Evolutionary conservation across 2,888 invertebrate species (phyloP).

Genomic region (Polyommatus icarus): DNA sequence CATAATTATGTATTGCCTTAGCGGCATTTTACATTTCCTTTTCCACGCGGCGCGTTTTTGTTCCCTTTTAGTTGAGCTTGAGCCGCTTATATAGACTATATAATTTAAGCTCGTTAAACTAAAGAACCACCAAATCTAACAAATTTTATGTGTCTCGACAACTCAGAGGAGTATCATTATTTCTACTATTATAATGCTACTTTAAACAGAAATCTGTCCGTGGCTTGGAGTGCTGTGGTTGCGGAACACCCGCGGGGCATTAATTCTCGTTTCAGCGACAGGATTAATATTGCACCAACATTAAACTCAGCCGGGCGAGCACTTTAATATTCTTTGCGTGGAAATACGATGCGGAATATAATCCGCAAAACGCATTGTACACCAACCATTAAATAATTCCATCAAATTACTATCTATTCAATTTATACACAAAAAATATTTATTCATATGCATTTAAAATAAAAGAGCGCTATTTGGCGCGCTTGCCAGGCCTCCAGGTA

Average conservation of each 20-base stretch:
- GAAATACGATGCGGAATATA: not conserved
- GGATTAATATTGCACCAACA: not conserved
- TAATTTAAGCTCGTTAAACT: too few species aligned
- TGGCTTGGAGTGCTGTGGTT: not conserved
- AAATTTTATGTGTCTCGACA: too few species aligned
- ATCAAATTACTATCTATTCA: too few species aligned
- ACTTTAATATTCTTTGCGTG: not conserved
- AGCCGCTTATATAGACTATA: too few species aligned
- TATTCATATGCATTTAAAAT: not conserved
- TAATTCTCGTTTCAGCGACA: conserved; percentile 6
- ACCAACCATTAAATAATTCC: not conserved
- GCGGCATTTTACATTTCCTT: too few species aligned
- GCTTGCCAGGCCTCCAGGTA: not conserved
- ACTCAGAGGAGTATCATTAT: too few species aligned
- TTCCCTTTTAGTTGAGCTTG: too few species aligned
- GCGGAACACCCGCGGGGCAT: not conserved
- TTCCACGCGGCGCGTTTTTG: too few species aligned
- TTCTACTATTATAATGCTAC: not conserved
- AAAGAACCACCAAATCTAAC: too few species aligned
- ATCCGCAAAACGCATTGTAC: not conserved
- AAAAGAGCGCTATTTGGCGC: too few species aligned
- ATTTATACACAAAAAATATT: too few species aligned
- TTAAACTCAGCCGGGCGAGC: not conserved
- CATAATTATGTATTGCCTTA: not conserved
- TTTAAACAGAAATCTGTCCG: not conserved